Evolutionary conservation across 2,113 vertebrate species (phyloP).

Genomic region (Misgurnus anguillicaudatus): DNA sequence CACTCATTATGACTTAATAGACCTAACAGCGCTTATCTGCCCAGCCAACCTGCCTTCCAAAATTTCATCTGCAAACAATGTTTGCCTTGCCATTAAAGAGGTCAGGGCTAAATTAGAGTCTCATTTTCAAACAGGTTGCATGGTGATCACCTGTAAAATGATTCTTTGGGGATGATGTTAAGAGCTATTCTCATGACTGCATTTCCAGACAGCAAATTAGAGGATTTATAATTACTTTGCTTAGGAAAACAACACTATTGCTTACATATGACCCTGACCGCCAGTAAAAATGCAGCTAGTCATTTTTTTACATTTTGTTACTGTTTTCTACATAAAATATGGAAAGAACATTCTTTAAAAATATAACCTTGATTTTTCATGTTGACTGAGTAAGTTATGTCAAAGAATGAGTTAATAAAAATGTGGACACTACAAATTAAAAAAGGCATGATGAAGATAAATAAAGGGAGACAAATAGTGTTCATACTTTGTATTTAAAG

Average conservation of each 20-base stretch:
- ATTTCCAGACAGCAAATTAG: neutral
- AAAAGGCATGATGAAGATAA: too few species aligned
- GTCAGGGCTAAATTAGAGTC: neutral
- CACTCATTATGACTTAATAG: slow-evolving; percentile 28
- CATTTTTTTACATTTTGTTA: too few species aligned
- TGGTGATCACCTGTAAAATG: neutral
- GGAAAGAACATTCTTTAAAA: too few species aligned
- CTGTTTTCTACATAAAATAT: too few species aligned
- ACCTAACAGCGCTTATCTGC: slow-evolving; percentile 18
- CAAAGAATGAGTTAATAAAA: too few species aligned
- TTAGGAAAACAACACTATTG: neutral
- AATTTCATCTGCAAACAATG: neutral
- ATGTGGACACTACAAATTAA: too few species aligned
- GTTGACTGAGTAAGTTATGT: too few species aligned
- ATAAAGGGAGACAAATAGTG: too few species aligned
- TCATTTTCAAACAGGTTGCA: neutral
- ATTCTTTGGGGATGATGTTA: neutral
- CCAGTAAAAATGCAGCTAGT: too few species aligned
- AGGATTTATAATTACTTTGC: neutral
- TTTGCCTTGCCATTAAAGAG: neutral
- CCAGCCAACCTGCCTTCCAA: neutral
- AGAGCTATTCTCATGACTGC: neutral
- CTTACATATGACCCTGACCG: neutral
- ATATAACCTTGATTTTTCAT: too few species aligned
- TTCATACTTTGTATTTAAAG: too few species aligned